phyloP scores from a whole-genome alignment of 2,888 invertebrate genomes.

The Luffia ferchaultella region DNA sequence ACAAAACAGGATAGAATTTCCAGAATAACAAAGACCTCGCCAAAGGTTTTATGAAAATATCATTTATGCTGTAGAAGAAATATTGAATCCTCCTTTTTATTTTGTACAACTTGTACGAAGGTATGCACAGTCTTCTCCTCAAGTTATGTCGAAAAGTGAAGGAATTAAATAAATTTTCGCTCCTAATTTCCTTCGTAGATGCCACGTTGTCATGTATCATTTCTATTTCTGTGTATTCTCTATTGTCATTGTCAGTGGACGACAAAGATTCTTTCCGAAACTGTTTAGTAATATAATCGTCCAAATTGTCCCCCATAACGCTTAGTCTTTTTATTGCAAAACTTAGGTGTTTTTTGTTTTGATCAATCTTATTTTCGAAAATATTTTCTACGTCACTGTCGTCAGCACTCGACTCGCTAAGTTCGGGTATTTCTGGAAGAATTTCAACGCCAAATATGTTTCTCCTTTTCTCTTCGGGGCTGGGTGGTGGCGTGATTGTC shows the following conservation, averaged over 20 bases:
- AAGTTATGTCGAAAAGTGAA: conserved; percentile 50
- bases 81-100: conserved; percentile 38
- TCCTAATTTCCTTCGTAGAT: conserved; percentile 49
- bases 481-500: conserved; percentile 51
- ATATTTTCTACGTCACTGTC: conserved; percentile 15
- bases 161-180: conserved; percentile 51
- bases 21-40: conserved; percentile 49
- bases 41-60: conserved; percentile 52
- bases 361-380: conserved; percentile 28
- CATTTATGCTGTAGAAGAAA: conserved; percentile 41
- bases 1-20: conserved; percentile 52
- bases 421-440: conserved; percentile 61
- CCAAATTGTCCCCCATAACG: conserved; percentile 54
- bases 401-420: conserved; percentile 43
- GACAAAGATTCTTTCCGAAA: conserved; percentile 39
- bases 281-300: conserved; percentile 53
- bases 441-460: conserved; percentile 59
- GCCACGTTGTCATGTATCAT: conserved; percentile 48
- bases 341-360: conserved; percentile 42
- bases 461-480: conserved; percentile 52
- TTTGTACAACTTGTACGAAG: conserved; percentile 49
- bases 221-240: conserved; percentile 43
- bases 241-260: conserved; percentile 30
- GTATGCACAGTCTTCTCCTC: conserved; percentile 43
- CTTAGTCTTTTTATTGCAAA: conserved; percentile 59